Conservation (phyloP, 2,113 vertebrate genomes). For the Apaloderma vittatum region DNA sequence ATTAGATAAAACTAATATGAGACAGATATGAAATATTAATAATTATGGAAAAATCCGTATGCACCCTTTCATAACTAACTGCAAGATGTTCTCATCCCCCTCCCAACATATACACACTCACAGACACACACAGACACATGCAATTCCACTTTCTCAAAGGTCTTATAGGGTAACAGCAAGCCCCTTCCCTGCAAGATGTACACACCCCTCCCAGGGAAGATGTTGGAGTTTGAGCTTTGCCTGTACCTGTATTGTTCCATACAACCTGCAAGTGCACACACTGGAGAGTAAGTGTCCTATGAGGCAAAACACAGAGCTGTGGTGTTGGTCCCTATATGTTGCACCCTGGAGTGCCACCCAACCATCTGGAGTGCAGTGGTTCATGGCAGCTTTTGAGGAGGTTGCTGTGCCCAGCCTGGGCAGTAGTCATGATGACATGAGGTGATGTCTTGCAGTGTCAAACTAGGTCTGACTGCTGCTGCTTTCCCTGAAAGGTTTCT, state of each 20-base stretch:
- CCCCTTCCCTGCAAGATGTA: accelerated
- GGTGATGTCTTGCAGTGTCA: neutral
- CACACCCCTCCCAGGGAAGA: accelerated
- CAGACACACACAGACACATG: accelerated
- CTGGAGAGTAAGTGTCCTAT: accelerated
- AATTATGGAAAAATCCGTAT: neutral
- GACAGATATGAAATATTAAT: neutral
- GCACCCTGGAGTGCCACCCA: no score
- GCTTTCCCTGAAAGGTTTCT: neutral
- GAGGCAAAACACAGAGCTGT: neutral
- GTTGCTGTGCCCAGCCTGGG: neutral
- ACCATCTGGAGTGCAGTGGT: neutral
- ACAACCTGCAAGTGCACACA: accelerated
- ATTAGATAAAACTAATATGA: neutral
- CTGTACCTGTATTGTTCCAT: neutral
- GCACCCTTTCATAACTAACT: neutral
- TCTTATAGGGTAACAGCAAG: neutral
- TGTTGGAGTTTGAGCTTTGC: accelerated
- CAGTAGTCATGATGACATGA: accelerated
- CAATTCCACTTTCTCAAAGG: neutral
- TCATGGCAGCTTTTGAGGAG: neutral
- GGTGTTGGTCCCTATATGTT: accelerated
- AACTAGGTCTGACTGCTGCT: neutral
- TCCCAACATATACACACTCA: no score
- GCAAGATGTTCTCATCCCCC: neutral